Conservation (phyloP, 2,888 invertebrate genomes). For the Agonopterix subpropinquella region DNA sequence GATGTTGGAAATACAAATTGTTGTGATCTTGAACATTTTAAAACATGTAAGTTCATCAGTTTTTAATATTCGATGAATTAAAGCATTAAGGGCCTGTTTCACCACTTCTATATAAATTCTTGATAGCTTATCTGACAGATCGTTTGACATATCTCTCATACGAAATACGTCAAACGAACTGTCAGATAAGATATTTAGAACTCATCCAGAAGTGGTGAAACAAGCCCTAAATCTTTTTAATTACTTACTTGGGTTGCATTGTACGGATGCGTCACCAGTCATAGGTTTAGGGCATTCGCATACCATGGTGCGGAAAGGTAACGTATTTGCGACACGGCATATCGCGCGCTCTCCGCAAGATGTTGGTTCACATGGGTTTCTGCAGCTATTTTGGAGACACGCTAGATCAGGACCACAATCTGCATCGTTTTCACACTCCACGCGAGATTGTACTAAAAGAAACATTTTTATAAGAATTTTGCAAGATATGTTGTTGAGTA, state of each 20-base stretch:
- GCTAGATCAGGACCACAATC: conserved; percentile 91
- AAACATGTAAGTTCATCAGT: not conserved
- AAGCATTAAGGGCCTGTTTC: not conserved
- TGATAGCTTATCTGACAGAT: no score
- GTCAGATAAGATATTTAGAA: no score
- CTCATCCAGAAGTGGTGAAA: not conserved
- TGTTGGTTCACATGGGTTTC: conserved; percentile 86
- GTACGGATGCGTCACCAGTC: conserved; percentile 89
- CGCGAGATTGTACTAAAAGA: conserved; percentile 60
- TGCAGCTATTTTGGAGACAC: conserved; percentile 86
- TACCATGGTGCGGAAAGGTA: conserved; percentile 91
- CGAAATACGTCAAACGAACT: no score
- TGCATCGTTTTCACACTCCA: conserved; percentile 85
- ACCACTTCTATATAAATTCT: no score
- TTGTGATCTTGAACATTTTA: not conserved
- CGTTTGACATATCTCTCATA: no score
- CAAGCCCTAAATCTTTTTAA: not conserved
- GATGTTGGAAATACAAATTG: not conserved
- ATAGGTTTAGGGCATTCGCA: conserved; percentile 90
- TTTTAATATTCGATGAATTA: not conserved
- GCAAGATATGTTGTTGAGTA: not conserved
- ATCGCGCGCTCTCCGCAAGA: conserved; percentile 89
- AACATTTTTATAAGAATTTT: not conserved
- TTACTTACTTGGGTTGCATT: conserved; percentile 86
- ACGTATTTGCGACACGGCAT: conserved; percentile 89